Conservation (phyloP, 2,888 invertebrate species). For the Tipula confusa region DNA sequence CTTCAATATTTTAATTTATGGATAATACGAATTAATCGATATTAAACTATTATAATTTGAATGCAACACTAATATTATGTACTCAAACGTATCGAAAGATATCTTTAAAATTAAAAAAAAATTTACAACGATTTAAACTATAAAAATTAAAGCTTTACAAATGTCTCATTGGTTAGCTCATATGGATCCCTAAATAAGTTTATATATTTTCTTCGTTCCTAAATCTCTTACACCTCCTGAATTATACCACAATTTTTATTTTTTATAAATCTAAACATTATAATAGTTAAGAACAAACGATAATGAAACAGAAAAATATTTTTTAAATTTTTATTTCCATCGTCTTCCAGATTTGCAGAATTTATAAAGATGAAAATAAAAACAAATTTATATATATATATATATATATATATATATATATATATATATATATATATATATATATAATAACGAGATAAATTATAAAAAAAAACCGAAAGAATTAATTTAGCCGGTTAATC, state of each 20-base stretch:
- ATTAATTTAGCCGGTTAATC: not conserved
- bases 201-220: not conserved
- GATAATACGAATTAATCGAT: too few relatives aligned
- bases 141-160: not conserved
- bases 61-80: not conserved
- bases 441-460: not conserved
- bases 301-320: not conserved
- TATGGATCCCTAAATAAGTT: not conserved
- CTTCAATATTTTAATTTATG: too few relatives aligned
- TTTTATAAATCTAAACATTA: not conserved
- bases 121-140: not conserved
- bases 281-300: not conserved
- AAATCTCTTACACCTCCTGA: not conserved
- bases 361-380: not conserved
- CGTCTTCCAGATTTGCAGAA: conserved; percentile 14
- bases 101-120: not conserved
- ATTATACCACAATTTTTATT: not conserved
- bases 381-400: too few relatives aligned
- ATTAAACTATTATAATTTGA: not conserved
- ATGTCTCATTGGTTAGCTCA: not conserved
- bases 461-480: not conserved
- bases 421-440: too few relatives aligned
- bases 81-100: not conserved
- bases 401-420: too few relatives aligned
- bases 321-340: conserved; percentile 3